phyloP scores from a whole-genome alignment of 53 echinoderm and acorn worm species.

The Astropecten irregularis region DNA sequence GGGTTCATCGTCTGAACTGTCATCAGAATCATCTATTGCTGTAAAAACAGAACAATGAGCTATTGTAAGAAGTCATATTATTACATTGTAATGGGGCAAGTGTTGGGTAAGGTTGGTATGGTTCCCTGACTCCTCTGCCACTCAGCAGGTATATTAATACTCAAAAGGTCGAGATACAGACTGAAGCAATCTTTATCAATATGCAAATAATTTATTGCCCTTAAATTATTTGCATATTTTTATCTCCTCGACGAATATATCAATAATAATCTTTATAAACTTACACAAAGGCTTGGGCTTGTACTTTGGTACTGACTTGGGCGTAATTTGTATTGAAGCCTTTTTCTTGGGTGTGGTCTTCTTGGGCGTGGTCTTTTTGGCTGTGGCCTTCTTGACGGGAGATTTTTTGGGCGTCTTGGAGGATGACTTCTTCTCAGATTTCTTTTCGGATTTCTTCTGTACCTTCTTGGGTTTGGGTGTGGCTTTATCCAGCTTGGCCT shows the following conservation, averaged over 20 bases:
- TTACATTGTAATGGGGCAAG: too few species aligned
- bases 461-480: conserved; percentile 19
- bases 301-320: conserved; percentile 40
- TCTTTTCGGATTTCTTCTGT: conserved; percentile 64
- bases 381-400: conserved; percentile 14
- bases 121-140: too few species aligned
- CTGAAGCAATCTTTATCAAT: too few species aligned
- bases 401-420: conserved; percentile 45
- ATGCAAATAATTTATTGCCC: too few species aligned
- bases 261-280: too few species aligned
- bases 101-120: too few species aligned
- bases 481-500: conserved; percentile 54
- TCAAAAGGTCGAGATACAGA: too few species aligned
- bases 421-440: conserved; percentile 16
- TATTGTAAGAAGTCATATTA: too few species aligned
- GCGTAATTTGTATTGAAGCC: conserved; percentile 26
- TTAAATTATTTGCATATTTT: too few species aligned
- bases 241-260: too few species aligned
- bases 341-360: conserved; percentile 40
- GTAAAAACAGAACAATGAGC: not conserved
- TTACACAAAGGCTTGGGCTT: conserved; percentile 27
- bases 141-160: too few species aligned
- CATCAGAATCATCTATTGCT: conserved; percentile 40
- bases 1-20: conserved; percentile 94
- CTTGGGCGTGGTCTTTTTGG: conserved; percentile 24